phyloP scores from a whole-genome alignment of 2,797 vertebrate species.

The Varecia variegata region DNA sequence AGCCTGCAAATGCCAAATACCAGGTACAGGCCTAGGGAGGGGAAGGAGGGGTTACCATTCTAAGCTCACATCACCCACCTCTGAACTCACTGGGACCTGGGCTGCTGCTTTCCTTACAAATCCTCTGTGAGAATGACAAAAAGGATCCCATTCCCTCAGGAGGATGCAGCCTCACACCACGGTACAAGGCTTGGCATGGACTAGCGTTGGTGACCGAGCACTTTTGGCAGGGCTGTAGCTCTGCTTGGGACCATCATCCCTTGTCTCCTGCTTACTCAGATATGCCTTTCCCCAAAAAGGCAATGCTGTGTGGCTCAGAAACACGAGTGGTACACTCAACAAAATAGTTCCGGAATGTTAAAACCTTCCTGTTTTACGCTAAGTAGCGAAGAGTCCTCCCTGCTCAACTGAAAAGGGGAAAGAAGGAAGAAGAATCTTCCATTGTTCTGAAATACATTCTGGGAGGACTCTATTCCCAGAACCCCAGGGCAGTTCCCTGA shows the following conservation, averaged over 20 bases:
- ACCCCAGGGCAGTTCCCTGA: background rate
- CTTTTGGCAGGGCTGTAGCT: background rate
- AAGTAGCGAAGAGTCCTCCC: background rate
- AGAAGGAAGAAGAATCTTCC: background rate
- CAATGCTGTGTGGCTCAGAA: background rate
- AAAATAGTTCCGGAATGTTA: background rate
- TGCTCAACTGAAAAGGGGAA: background rate
- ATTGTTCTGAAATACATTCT: background rate
- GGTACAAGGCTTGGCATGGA: background rate
- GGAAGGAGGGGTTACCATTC: background rate
- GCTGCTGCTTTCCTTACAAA: background rate
- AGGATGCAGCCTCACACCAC: background rate
- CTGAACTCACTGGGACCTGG: no score
- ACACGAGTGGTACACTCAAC: background rate
- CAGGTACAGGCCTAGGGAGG: background rate
- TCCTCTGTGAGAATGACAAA: background rate
- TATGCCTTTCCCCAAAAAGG: accelerated
- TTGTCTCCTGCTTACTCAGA: no score
- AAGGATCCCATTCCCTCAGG: background rate
- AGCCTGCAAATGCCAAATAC: background rate
- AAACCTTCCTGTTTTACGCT: background rate
- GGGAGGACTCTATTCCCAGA: background rate
- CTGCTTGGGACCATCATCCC: background rate
- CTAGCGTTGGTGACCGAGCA: accelerated
- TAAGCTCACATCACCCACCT: background rate